Evolutionary conservation across 2,113 vertebrate genomes (phyloP).

Genomic region (Felis catus): DNA sequence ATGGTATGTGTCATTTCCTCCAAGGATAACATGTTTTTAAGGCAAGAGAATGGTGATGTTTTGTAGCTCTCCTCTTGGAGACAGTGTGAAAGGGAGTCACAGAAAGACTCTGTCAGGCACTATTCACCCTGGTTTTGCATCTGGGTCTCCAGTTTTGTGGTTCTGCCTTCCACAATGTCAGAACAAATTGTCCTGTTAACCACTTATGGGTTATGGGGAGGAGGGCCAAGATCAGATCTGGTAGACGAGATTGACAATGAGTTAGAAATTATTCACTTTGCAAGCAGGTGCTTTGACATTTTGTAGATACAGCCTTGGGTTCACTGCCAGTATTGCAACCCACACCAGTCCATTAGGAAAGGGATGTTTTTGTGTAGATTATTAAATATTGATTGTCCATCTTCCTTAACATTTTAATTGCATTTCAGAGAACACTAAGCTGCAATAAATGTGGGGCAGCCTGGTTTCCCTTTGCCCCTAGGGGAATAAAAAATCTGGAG

Average conservation of each 20-base stretch:
- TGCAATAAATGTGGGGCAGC: background rate
- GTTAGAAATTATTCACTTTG: background rate
- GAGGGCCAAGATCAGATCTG: background rate
- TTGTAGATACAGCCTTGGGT: background rate
- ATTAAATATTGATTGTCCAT: constrained; percentile 53
- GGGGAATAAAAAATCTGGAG: background rate
- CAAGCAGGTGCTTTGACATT: background rate
- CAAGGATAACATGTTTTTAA: background rate
- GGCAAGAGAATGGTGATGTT: background rate
- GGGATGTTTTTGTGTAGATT: background rate
- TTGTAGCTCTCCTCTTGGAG: background rate
- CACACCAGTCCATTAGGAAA: background rate
- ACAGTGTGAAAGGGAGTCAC: background rate
- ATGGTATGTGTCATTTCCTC: background rate
- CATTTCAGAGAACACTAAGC: constrained; percentile 18
- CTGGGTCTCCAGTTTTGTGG: background rate
- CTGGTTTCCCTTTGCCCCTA: background rate
- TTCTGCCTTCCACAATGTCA: background rate
- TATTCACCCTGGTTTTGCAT: background rate
- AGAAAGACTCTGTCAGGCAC: background rate
- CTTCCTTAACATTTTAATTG: constrained; percentile 51
- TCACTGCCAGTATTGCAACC: background rate
- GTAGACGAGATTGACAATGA: background rate
- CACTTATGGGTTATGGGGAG: background rate
- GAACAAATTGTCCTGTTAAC: background rate